Evolutionary conservation across 2,797 vertebrate genomes (phyloP).

Genomic region (Kryptopterus vitreolus): DNA sequence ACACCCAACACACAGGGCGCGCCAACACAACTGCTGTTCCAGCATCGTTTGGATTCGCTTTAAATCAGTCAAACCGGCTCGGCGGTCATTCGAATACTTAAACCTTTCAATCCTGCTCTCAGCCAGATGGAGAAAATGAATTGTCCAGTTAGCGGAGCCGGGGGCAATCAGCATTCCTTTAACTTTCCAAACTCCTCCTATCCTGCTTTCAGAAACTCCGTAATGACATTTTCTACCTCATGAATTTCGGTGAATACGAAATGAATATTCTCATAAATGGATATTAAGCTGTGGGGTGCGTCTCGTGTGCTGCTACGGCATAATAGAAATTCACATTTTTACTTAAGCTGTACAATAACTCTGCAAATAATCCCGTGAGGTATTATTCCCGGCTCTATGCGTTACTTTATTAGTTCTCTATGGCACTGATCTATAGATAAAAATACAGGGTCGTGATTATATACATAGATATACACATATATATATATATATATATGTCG

Average conservation of each 20-base stretch:
- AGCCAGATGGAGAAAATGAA: slow-evolving; percentile 25
- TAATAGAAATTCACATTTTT: slow-evolving; percentile 57
- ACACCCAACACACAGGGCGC: neutral
- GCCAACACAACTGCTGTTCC: slow-evolving; percentile 1
- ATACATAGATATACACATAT: too few species aligned
- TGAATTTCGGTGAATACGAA: slow-evolving; percentile 58
- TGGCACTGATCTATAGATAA: slow-evolving; percentile 54
- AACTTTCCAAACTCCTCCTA: slow-evolving; percentile 41
- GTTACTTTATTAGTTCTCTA: slow-evolving; percentile 48
- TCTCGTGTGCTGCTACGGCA: slow-evolving; percentile 42
- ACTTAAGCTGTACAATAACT: slow-evolving; percentile 53
- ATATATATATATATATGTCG: slow-evolving; percentile 52
- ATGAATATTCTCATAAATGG: slow-evolving; percentile 60
- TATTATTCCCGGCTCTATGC: slow-evolving; percentile 42
- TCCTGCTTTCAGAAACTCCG: slow-evolving; percentile 45
- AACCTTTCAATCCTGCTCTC: slow-evolving; percentile 24
- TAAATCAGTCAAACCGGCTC: neutral
- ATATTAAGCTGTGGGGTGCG: slow-evolving; percentile 54
- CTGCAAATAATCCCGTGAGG: slow-evolving; percentile 47
- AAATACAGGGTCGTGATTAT: slow-evolving; percentile 52
- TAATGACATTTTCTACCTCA: slow-evolving; percentile 59
- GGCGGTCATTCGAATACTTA: neutral
- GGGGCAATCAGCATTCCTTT: slow-evolving; percentile 30
- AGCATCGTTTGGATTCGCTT: slow-evolving; percentile 4
- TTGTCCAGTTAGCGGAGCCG: slow-evolving; percentile 28